These are phyloP conservation scores for Syrrhaptes paradoxus DNA, from an alignment of 2,113 vertebrate genomes.

Conservation along the genomic window DNA sequence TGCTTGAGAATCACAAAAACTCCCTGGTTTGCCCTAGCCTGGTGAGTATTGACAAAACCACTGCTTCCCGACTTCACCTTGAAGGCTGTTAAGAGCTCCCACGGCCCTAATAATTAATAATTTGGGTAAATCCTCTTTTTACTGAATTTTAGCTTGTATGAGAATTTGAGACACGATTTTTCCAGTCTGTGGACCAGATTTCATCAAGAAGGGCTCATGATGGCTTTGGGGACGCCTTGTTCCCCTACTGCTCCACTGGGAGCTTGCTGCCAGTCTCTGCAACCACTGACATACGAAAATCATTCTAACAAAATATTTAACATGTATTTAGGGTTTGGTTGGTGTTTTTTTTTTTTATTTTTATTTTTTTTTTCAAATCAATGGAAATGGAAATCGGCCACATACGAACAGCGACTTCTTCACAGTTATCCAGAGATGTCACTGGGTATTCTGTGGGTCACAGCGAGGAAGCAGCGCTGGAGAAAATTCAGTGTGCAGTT, in stretches of 20 bases:
- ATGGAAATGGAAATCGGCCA: background rate
- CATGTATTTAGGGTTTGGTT: background rate
- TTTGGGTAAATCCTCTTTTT: background rate
- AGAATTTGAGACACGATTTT: background rate
- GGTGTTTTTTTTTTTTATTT: too few species aligned
- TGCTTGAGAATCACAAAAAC: background rate
- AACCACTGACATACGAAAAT: fast-evolving
- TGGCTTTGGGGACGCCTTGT: background rate
- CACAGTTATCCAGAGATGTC: fast-evolving
- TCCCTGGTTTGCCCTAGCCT: fast-evolving
- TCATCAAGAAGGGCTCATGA: background rate
- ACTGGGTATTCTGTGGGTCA: background rate
- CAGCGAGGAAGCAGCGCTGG: background rate
- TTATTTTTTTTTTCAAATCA: background rate
- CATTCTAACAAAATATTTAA: background rate
- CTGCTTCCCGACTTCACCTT: background rate
- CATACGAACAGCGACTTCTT: background rate
- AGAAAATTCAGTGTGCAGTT: background rate
- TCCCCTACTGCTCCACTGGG: background rate
- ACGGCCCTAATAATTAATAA: background rate
- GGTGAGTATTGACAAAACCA: background rate
- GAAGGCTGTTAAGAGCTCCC: background rate
- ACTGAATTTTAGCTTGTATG: background rate
- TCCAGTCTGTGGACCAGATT: background rate
- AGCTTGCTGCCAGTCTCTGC: background rate